A percentile compares a stretch with the other conserved stretches of the same genome.
Conservation (phyloP, 1,140 invertebrate species). For the Vollenhovia emeryi region DNA sequence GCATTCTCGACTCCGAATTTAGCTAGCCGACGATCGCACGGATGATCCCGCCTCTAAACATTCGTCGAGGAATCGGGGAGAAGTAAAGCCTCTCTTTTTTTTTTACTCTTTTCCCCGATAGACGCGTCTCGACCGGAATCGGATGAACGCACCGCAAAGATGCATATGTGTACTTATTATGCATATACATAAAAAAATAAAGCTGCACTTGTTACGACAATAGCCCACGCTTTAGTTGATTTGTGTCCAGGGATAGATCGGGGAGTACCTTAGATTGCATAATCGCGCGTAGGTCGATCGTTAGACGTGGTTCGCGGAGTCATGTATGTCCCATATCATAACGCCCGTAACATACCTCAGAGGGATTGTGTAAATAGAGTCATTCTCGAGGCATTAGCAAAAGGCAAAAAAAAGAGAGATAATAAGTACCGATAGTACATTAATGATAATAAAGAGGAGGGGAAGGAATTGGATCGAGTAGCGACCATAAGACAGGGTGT, state of each 20-base stretch:
- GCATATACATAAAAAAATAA: constrained; percentile 47
- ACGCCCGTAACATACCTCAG: constrained; percentile 78
- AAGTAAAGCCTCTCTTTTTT: background rate
- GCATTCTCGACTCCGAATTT: background rate
- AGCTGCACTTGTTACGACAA: constrained; percentile 76
- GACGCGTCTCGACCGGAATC: constrained; percentile 38
- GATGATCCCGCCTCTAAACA: background rate
- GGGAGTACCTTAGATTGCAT: constrained; percentile 66
- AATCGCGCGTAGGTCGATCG: constrained; percentile 61
- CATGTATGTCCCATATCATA: constrained; percentile 80
- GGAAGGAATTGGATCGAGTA: constrained; percentile 41
- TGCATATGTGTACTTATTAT: constrained; percentile 58
- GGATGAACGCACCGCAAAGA: constrained; percentile 27
- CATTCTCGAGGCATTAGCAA: constrained; percentile 59
- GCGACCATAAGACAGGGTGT: constrained; percentile 18
- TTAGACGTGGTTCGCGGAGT: constrained; percentile 62
- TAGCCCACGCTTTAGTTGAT: constrained; percentile 77
- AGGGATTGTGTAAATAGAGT: constrained; percentile 78
- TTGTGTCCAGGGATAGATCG: constrained; percentile 63
- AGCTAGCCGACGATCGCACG: no score
- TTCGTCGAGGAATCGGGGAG: background rate
- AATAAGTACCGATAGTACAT: constrained; percentile 61
- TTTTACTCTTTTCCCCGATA: constrained; percentile 51
- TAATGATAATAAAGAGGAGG: constrained; percentile 8
- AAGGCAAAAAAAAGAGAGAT: constrained; percentile 46